These are phyloP conservation scores for Drosophila dives DNA, from an alignment of 2,888 invertebrate species.

Conservation along the genomic window DNA sequence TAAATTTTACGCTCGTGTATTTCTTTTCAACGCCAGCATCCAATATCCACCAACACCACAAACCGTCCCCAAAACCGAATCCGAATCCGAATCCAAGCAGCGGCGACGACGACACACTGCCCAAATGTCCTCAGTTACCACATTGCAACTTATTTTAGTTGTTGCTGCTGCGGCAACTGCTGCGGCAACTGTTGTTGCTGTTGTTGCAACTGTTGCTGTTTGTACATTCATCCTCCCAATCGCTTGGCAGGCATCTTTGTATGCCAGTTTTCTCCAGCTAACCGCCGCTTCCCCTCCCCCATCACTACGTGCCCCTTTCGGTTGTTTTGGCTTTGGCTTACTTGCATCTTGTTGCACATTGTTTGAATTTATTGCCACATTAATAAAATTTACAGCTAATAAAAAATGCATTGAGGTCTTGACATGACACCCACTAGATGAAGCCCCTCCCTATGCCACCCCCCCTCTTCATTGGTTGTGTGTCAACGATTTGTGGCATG, in stretches of 20 bases:
- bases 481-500: background rate
- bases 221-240: constrained; percentile 51
- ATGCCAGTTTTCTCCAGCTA: constrained; percentile 38
- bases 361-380: constrained; percentile 78
- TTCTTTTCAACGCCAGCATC: constrained; percentile 75
- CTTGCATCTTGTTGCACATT: constrained; percentile 66
- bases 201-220: constrained; percentile 19
- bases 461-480: background rate
- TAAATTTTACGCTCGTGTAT: constrained; percentile 78
- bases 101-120: constrained; percentile 65
- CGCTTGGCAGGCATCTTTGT: constrained; percentile 57
- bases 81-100: constrained; percentile 21
- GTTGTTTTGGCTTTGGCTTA: constrained; percentile 51
- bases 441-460: background rate
- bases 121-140: constrained; percentile 76
- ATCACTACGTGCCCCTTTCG: background rate
- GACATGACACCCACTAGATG: constrained; percentile 62
- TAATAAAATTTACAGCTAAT: constrained; percentile 82
- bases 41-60: constrained; percentile 17
- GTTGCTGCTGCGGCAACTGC: constrained; percentile 22
- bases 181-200: constrained; percentile 32
- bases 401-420: constrained; percentile 76
- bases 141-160: constrained; percentile 46
- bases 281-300: background rate
- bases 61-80: constrained; percentile 25